These are phyloP conservation scores for Iphiclides podalirius DNA, from an alignment of 2,888 invertebrate genomes.

Conservation along the genomic window DNA sequence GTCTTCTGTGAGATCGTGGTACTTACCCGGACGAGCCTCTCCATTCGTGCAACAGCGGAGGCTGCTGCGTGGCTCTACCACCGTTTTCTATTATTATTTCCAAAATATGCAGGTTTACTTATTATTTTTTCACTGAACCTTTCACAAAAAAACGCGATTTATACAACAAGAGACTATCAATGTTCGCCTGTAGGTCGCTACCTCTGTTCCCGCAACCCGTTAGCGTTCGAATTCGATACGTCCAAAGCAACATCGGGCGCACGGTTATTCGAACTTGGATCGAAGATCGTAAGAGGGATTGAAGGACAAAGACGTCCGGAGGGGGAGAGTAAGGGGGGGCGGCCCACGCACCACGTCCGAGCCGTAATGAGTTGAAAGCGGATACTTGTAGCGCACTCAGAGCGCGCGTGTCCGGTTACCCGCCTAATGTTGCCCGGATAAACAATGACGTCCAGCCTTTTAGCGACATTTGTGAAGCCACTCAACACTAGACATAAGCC, in stretches of 20 bases:
- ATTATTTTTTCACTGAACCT: too few relatives aligned
- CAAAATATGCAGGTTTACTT: too few relatives aligned
- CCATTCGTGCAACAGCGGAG: too few relatives aligned
- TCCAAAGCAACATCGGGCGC: slow-evolving; percentile 63
- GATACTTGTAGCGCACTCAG: slow-evolving; percentile 81
- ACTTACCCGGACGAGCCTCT: too few relatives aligned
- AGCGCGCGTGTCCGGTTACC: slow-evolving; percentile 79
- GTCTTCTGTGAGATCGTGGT: too few relatives aligned
- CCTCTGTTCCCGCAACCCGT: slow-evolving; percentile 10
- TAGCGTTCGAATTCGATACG: slow-evolving; percentile 59
- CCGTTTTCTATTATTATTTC: too few relatives aligned
- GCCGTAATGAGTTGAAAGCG: slow-evolving; percentile 80
- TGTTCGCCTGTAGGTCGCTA: too few relatives aligned
- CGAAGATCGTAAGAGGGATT: slow-evolving; percentile 76
- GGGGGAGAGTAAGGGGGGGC: slow-evolving; percentile 40
- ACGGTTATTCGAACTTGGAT: slow-evolving; percentile 75
- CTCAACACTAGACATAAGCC: slow-evolving; percentile 77
- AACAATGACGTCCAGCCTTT: slow-evolving; percentile 80
- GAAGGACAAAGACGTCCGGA: slow-evolving; percentile 67
- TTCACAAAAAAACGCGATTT: too few relatives aligned
- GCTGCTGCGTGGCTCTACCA: too few relatives aligned
- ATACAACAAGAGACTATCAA: too few relatives aligned
- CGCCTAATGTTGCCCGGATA: slow-evolving; percentile 80
- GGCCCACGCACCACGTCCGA: slow-evolving; percentile 77
- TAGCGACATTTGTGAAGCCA: slow-evolving; percentile 80